Conservation (phyloP, 2,888 invertebrate species). For the Pristionchus fissidentatus region DNA sequence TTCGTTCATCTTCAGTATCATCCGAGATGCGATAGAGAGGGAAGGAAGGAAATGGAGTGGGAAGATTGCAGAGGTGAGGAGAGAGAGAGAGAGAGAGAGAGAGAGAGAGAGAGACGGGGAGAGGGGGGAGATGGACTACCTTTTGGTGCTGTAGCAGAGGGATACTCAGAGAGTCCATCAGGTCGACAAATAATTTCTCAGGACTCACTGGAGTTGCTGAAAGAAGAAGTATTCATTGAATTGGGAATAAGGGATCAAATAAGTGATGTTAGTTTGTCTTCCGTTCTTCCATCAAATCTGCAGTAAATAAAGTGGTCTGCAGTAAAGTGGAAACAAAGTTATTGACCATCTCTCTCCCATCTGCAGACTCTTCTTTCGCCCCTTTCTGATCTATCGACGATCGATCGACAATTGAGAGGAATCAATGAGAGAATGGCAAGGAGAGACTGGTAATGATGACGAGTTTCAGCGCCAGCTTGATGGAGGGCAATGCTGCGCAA, state of each 20-base stretch:
- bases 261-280: background rate
- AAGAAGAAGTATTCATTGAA: constrained; percentile 29
- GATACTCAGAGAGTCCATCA: background rate
- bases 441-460: background rate
- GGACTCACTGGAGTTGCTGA: constrained; percentile 21
- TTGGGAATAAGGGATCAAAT: constrained; percentile 13
- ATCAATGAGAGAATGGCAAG: background rate
- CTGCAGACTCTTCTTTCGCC: background rate
- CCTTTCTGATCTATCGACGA: background rate
- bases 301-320: too few relatives aligned
- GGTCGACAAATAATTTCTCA: background rate
- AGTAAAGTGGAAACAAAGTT: too few relatives aligned
- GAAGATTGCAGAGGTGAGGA: constrained; percentile 30
- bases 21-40: constrained; percentile 19
- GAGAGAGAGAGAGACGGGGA: background rate
- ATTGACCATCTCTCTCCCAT: background rate
- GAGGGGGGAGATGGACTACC: too few relatives aligned
- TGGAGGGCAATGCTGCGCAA: too few relatives aligned
- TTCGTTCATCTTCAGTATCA: constrained; percentile 20
- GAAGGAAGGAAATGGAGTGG: constrained; percentile 34
- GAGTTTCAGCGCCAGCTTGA: too few relatives aligned
- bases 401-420: constrained; percentile 1
- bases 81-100: background rate
- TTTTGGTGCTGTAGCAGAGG: too few relatives aligned
- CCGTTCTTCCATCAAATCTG: too few relatives aligned